These are phyloP conservation scores for Limulus polyphemus DNA, from an alignment of 2,888 invertebrate species.

Conservation along the genomic window DNA sequence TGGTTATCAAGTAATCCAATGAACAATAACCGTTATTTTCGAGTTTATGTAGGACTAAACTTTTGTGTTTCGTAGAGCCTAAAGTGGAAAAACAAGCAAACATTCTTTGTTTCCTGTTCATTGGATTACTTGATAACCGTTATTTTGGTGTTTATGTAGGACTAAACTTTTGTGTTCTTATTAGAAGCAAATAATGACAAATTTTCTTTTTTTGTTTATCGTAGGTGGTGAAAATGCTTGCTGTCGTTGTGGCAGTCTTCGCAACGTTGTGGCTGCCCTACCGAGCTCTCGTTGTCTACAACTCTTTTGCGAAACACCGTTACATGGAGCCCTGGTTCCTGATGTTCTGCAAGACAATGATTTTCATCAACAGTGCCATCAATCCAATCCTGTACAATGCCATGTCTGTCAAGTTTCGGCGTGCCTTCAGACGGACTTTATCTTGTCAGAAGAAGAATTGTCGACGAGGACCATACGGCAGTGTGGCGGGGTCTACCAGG, in stretches of 20 bases:
- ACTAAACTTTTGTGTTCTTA: too few relatives aligned
- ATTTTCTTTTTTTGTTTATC: slow-evolving; percentile 17
- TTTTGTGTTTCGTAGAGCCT: too few relatives aligned
- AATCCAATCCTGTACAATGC: slow-evolving; percentile 52
- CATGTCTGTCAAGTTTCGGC: slow-evolving; percentile 49
- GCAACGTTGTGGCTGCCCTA: slow-evolving; percentile 51
- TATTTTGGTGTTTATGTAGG: too few relatives aligned
- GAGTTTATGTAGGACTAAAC: too few relatives aligned
- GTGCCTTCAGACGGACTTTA: slow-evolving; percentile 43
- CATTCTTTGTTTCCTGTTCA: too few relatives aligned
- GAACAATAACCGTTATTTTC: too few relatives aligned
- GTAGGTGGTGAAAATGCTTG: slow-evolving; percentile 51
- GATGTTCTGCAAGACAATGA: slow-evolving; percentile 48
- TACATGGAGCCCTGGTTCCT: slow-evolving; percentile 47
- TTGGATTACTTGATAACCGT: too few relatives aligned
- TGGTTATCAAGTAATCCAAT: too few relatives aligned
- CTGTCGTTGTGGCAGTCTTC: slow-evolving; percentile 47
- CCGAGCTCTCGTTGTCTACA: slow-evolving; percentile 48
- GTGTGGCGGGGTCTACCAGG: too few relatives aligned
- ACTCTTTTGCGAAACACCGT: slow-evolving; percentile 43
- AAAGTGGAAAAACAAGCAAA: too few relatives aligned
- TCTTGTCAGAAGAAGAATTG: slow-evolving; percentile 28
- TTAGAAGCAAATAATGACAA: too few relatives aligned
- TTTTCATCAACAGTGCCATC: slow-evolving; percentile 51
- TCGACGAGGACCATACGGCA: too few relatives aligned